Evolutionary conservation across 2,888 invertebrate species (phyloP).

Genomic region (Lithophane ornitopus): DNA sequence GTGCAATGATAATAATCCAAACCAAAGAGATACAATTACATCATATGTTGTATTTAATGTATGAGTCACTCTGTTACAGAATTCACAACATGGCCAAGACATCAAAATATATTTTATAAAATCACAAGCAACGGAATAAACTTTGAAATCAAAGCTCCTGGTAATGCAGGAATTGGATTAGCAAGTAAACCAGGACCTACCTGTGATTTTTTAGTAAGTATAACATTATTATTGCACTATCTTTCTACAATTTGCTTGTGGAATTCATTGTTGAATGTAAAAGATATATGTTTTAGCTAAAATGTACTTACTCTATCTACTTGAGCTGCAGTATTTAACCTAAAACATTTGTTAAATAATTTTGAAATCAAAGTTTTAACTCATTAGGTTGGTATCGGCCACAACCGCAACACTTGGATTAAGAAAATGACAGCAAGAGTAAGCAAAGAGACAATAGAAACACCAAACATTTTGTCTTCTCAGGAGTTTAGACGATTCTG

Average conservation of each 20-base stretch:
- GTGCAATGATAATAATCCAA: background rate
- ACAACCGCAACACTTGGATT: slow-evolving; percentile 70
- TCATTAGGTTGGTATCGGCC: slow-evolving; percentile 72
- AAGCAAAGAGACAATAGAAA: slow-evolving; percentile 66
- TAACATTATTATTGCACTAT: background rate
- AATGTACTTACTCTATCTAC: background rate
- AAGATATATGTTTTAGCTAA: background rate
- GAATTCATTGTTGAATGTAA: background rate
- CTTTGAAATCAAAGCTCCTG: slow-evolving; percentile 76
- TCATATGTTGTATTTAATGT: slow-evolving; percentile 1
- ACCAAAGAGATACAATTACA: slow-evolving; percentile 19
- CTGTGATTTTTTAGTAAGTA: slow-evolving; percentile 74
- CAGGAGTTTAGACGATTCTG: slow-evolving; percentile 86
- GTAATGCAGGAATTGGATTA: slow-evolving; percentile 76
- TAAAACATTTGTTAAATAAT: background rate
- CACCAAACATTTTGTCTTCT: slow-evolving; percentile 84
- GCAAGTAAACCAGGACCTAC: slow-evolving; percentile 65
- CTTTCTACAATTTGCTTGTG: background rate
- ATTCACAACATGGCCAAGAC: slow-evolving; percentile 72
- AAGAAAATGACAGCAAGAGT: slow-evolving; percentile 58
- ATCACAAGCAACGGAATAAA: slow-evolving; percentile 73
- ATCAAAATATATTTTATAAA: slow-evolving; percentile 76
- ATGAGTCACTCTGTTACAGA: slow-evolving; percentile 71
- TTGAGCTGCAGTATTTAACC: background rate
- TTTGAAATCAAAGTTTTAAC: background rate